Base-by-base conservation (phyloP, 1,140 invertebrate genomes). In the Leptonema lineaticorne region DNA sequence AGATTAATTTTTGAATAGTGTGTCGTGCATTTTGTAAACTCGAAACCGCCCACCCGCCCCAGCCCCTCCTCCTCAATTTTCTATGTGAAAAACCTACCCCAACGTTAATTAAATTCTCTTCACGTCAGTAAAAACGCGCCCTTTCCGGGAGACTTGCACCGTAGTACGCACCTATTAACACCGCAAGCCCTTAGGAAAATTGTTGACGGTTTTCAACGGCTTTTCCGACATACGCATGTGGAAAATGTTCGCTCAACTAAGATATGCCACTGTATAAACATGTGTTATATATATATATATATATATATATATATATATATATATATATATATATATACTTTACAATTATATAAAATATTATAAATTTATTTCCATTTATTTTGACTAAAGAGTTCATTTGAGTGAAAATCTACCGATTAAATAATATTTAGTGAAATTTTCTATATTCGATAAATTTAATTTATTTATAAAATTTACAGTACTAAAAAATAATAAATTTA, bases 61-160 rank as follows among this genome's bases (percentile, higher is more conserved):
- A n/a, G n/a, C n/a, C n/a, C n/a, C n/a, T n/a, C n/a, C n/a, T n/a
- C n/a, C n/a, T 37, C 33, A 7, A n/a, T n/a, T n/a, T 16, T 48
- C 46, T 18, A 9, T 11, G 6, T 6, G 18, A 58, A 2, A 5
- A 18, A 30, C 56, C 56, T 26, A 27, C 27, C 56, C 56, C 56
- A 58, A 58, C 56, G 24, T 58, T 58, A 58, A 58, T 58, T 58
- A 58, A 30, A 58, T 58, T 58, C 56, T 18, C 14, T 11, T 5
- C 2, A 18, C 26, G 56, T 30, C 27, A n/a, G 56, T 9, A 30
- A 58, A 41, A 41, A 41, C 2, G 37, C 2, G 16, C 37, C 37
- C 37, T 41, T 41, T 41, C 16, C n/a, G n/a, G n/a, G 37, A 16
- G 37, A 41, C 16, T 41, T 41, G 30, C 5, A 9, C 11, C 37